Evolutionary conservation across 2,113 vertebrate species (phyloP), one percentile per base, ranked within the genome.

Genomic region (Ovibos moschatus): DNA sequence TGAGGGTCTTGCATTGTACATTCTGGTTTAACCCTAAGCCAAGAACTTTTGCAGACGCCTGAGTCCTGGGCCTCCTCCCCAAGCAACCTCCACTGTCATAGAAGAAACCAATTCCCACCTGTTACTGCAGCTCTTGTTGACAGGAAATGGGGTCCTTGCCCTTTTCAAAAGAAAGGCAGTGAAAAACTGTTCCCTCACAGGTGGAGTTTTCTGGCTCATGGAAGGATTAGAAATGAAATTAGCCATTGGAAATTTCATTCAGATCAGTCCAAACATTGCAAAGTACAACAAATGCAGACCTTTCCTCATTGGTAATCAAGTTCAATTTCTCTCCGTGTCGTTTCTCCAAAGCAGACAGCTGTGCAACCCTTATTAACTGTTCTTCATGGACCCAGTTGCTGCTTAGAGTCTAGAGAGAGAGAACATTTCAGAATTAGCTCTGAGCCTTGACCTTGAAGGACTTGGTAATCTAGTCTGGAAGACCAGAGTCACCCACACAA

Each of bases 231-330:
- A 95, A 95, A 95, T 96, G 82, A 97, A 98, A 94, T 97, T 87
- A 95, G 93, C 95, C 93, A 62, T 93, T 95, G 83, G 84, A 97
- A 95, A 95, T 96, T 97, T 98, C 93, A 96, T 98, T 98, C 96
- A 97, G 50, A 64, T 91, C 62, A 64, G 57, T 89, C 93, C 93
- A 98, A 97, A 94, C 45, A 14, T 27, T 87, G 55, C 15, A 43
- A 83, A 97, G 85, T 40, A 96, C 57, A 96, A 60, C 30, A 84
- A 94, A 89, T 36, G 62, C 91, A 96, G 91, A 89, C 86, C 67
- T 93, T 91, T 94, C 89, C 43, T 53, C 86, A 40, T 15, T 82
- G 67, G 91, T 79, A 89, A 87, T 97, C 96, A 95, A 93, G 86
- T 96, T 91, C 94, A 96, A 93, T 98, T 96, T 97, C 51, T 97